Conservation (phyloP, 2,888 invertebrate genomes). For the Platerodrilus igneus region DNA sequence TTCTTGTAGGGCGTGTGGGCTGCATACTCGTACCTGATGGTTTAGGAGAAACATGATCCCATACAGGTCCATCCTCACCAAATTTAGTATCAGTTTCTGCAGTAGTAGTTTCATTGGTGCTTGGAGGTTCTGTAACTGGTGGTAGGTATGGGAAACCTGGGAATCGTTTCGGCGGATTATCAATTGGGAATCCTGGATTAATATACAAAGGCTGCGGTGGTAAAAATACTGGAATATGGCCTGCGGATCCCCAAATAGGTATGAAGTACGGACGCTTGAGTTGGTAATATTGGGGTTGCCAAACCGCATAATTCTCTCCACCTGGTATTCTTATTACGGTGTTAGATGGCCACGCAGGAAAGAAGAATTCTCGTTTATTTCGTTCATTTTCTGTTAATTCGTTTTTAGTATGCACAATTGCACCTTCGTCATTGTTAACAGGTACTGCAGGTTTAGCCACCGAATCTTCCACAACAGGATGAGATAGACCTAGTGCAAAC, state of each 20-base stretch:
- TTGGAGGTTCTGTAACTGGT: constrained; percentile 11
- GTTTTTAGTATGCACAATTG: too few species aligned
- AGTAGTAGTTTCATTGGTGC: constrained; percentile 8
- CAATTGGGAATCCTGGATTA: constrained; percentile 34
- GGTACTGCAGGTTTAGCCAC: too few species aligned
- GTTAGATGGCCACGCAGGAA: too few species aligned
- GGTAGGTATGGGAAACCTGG: constrained; percentile 23
- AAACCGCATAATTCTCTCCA: too few species aligned
- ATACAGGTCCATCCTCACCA: constrained; percentile 35
- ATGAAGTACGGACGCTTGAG: constrained; percentile 42
- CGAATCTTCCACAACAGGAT: too few species aligned
- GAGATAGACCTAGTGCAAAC: too few species aligned
- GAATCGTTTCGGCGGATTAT: constrained; percentile 34
- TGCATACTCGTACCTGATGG: constrained; percentile 20
- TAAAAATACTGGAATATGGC: constrained; percentile 38
- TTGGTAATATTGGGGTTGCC: constrained; percentile 37
- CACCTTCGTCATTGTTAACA: too few species aligned
- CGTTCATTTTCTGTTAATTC: too few species aligned
- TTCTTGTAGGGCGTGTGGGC: constrained; percentile 18
- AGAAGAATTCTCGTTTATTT: too few species aligned
- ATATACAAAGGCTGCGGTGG: constrained; percentile 38
- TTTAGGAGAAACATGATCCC: constrained; percentile 30
- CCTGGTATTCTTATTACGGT: too few species aligned
- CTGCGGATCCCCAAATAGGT: constrained; percentile 38
- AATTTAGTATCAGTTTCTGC: constrained; percentile 24